phyloP scores from a whole-genome alignment of 2,113 vertebrate genomes.

The Hemicordylus capensis region DNA sequence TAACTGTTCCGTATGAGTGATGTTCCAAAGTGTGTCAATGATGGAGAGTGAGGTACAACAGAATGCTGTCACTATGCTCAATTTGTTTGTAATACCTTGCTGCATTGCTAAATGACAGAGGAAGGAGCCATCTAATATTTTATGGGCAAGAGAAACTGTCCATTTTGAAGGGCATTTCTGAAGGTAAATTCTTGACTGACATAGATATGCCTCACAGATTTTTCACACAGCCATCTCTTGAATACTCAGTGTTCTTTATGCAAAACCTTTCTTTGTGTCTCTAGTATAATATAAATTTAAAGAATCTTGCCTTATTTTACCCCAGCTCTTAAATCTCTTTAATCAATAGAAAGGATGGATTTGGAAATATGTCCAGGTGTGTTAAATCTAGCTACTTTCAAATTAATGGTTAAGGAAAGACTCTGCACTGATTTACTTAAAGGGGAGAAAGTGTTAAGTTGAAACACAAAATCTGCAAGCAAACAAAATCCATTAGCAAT shows the following conservation, averaged over 20 bases:
- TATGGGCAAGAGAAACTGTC: conserved; percentile 8
- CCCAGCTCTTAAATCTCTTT: background rate
- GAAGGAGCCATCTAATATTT: conserved; percentile 18
- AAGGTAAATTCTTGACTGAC: conserved; percentile 10
- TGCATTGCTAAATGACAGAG: conserved; percentile 33
- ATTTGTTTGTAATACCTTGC: conserved; percentile 28
- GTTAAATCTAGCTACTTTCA: background rate
- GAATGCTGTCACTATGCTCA: background rate
- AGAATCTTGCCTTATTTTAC: background rate
- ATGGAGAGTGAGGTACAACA: conserved; percentile 21
- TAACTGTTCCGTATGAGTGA: background rate
- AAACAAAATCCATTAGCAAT: conserved; percentile 38
- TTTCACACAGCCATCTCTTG: conserved; percentile 9
- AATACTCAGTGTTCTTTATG: conserved; percentile 28
- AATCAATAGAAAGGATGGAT: fast-evolving
- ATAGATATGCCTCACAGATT: background rate
- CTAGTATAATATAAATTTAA: background rate
- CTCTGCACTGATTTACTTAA: background rate
- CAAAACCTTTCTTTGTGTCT: background rate
- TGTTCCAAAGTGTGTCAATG: background rate
- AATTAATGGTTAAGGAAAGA: conserved; percentile 21
- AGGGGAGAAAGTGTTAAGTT: conserved; percentile 22
- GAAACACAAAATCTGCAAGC: conserved; percentile 35
- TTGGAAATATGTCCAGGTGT: background rate
- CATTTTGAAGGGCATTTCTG: conserved; percentile 3